phyloP scores from a whole-genome alignment of 2,113 vertebrate genomes.

The Proterorhinus semilunaris region DNA sequence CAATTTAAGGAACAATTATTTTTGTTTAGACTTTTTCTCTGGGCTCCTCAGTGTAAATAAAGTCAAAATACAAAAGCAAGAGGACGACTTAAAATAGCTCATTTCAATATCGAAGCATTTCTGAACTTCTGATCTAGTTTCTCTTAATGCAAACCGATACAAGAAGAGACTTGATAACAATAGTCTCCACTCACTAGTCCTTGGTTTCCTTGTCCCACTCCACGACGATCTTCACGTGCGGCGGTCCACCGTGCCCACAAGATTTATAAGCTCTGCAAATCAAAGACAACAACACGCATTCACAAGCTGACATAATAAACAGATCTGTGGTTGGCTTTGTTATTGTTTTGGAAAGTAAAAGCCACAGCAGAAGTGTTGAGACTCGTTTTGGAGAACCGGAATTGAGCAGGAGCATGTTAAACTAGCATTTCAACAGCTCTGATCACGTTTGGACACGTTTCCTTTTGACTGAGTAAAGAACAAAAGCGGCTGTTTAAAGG shows the following conservation, averaged over 20 bases:
- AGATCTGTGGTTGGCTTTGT: background rate
- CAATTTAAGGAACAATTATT: too few relatives aligned
- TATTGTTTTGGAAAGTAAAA: background rate
- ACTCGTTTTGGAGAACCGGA: constrained; percentile 21
- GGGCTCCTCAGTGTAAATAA: too few relatives aligned
- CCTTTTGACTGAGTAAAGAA: background rate
- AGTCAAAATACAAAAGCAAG: background rate
- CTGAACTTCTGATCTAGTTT: background rate
- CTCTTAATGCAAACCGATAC: background rate
- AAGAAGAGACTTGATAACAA: background rate
- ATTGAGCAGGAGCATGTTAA: constrained; percentile 23
- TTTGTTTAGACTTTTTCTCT: too few relatives aligned
- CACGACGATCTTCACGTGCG: constrained; percentile 95
- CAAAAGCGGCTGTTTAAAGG: background rate
- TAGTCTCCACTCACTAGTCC: constrained; percentile 88
- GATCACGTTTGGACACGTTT: constrained; percentile 36
- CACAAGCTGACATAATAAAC: too few relatives aligned
- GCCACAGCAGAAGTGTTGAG: background rate
- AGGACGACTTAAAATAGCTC: background rate
- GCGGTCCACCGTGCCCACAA: constrained; percentile 91
- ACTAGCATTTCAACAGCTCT: constrained; percentile 25
- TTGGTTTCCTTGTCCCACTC: constrained; percentile 99
- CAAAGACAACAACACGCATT: constrained; percentile 3
- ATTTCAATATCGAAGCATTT: background rate
- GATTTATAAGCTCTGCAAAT: constrained; percentile 87